Conservation (phyloP, 2,113 vertebrate species). For the Brachypteracias leptosomus region DNA sequence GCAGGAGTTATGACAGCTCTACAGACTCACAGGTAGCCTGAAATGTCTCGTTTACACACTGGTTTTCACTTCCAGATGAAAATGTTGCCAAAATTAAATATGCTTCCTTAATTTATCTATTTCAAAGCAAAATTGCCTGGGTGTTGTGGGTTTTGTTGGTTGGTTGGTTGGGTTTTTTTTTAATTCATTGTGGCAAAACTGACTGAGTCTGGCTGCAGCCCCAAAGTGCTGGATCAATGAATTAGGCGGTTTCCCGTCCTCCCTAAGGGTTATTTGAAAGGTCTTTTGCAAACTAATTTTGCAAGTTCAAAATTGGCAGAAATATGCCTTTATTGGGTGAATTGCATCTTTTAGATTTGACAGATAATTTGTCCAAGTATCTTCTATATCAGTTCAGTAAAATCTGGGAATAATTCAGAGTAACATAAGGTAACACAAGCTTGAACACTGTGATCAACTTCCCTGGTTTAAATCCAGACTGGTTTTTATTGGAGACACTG, state of each 20-base stretch:
- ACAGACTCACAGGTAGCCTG: not conserved
- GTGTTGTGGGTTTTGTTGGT: too few relatives aligned
- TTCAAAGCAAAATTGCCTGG: not conserved
- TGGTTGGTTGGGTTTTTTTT: not conserved
- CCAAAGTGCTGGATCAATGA: not conserved
- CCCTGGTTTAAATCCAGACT: not conserved
- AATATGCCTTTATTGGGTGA: not conserved
- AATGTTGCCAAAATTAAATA: not conserved
- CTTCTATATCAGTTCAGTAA: not conserved
- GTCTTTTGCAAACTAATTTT: not conserved
- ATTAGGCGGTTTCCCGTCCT: not conserved
- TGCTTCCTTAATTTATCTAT: not conserved
- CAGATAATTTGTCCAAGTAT: not conserved
- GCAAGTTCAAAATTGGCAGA: not conserved
- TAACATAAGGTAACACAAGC: not conserved
- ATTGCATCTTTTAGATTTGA: not conserved
- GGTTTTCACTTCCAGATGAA: not conserved
- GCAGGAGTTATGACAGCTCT: not conserved
- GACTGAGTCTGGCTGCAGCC: not conserved
- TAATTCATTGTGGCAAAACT: not conserved
- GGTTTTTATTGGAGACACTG: not conserved
- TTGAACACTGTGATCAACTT: not conserved
- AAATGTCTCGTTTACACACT: not conserved
- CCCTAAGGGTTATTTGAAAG: not conserved
- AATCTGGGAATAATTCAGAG: not conserved